These are phyloP conservation scores for Oreotragus oreotragus DNA, from an alignment of 2,113 vertebrate species.

Conservation along the genomic window DNA sequence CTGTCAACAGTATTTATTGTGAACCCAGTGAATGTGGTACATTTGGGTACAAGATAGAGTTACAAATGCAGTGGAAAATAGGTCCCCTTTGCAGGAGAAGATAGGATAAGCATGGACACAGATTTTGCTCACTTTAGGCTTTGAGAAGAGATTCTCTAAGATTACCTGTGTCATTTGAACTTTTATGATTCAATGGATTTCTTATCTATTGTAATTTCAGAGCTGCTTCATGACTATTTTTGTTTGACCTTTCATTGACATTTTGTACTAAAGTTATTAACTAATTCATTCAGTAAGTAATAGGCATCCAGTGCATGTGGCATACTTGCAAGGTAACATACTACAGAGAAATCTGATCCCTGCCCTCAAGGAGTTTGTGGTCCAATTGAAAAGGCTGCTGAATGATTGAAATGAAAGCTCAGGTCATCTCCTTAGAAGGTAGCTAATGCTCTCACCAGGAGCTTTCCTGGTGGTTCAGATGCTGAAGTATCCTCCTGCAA, in stretches of 20 bases:
- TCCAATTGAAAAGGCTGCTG: not conserved
- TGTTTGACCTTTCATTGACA: not conserved
- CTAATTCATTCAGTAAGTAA: not conserved
- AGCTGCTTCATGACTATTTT: not conserved
- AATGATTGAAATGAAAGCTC: not conserved
- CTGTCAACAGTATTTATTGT: slow-evolving; percentile 37
- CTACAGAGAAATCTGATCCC: not conserved
- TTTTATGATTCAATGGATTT: not conserved
- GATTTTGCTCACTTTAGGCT: not conserved
- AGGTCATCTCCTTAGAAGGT: not conserved
- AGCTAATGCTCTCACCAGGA: not conserved
- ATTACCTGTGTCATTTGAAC: not conserved
- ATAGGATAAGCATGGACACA: not conserved
- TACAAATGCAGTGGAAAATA: not conserved
- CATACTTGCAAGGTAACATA: not conserved
- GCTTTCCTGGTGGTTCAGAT: not conserved
- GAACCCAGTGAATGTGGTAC: not conserved
- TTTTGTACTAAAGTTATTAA: not conserved
- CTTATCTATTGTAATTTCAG: not conserved
- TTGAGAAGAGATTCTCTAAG: not conserved
- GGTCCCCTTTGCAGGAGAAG: not conserved
- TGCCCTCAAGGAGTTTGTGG: not conserved
- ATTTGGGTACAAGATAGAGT: not conserved
- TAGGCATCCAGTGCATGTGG: not conserved
- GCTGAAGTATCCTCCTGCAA: not conserved